Evolutionary conservation across 1,140 invertebrate genomes (phyloP).

Genomic region (Euborellia annulipes): DNA sequence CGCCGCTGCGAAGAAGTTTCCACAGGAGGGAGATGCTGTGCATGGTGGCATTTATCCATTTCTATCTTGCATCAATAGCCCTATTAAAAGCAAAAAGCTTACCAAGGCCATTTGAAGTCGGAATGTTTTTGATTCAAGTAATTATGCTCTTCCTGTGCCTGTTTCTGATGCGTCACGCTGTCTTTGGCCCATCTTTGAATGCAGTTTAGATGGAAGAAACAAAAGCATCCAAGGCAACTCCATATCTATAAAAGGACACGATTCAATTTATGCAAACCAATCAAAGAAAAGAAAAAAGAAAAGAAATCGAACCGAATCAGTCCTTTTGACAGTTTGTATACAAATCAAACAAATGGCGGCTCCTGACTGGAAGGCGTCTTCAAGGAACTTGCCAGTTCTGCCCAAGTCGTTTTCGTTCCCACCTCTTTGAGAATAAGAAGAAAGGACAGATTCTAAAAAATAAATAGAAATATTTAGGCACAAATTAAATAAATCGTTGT

Average conservation of each 20-base stretch:
- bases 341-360: constrained; percentile 79
- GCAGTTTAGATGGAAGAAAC: constrained; percentile 74
- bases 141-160: constrained; percentile 31
- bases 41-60: too few relatives aligned
- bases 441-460: constrained; percentile 24
- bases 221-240: constrained; percentile 64
- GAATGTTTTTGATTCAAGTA: constrained; percentile 11
- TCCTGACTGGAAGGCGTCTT: constrained; percentile 58
- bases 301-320: constrained; percentile 46
- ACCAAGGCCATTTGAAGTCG: constrained; percentile 29
- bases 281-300: constrained; percentile 17
- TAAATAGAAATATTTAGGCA: too few relatives aligned
- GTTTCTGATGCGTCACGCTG: constrained; percentile 52
- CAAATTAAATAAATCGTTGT: too few relatives aligned
- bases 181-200: constrained; percentile 88
- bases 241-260: constrained; percentile 61
- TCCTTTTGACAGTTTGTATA: constrained; percentile 71
- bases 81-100: too few relatives aligned
- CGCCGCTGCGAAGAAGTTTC: too few relatives aligned
- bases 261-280: too few relatives aligned
- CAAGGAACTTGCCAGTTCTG: constrained; percentile 50
- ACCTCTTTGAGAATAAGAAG: constrained; percentile 27
- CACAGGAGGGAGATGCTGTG: too few relatives aligned
- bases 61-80: too few relatives aligned
- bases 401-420: constrained; percentile 30